Evolutionary conservation across 1,140 invertebrate species (phyloP).

Genomic region (Saxidomus purpurata): DNA sequence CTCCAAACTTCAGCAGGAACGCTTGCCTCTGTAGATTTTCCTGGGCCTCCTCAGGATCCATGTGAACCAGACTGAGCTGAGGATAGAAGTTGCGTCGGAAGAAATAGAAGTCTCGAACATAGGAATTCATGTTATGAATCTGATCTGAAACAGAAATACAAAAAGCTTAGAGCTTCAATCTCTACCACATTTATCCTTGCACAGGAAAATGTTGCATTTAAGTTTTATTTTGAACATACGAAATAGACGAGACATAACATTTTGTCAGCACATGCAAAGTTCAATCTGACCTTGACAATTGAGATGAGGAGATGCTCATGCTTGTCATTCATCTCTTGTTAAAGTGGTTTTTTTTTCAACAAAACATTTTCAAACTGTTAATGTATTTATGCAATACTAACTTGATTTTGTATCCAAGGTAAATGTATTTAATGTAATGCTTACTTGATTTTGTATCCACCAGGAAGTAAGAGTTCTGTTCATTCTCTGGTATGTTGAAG

Average conservation of each 20-base stretch:
- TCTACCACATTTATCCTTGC: background rate
- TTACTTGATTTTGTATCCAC: conserved; percentile 99
- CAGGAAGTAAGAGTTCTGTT: conserved; percentile 96
- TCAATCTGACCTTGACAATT: no score
- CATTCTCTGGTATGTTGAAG: conserved; percentile 97
- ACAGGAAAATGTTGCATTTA: no score
- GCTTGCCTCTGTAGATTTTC: conserved; percentile 95
- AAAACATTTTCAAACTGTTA: no score
- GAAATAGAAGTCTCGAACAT: conserved; percentile 99
- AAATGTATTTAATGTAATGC: conserved; percentile 79
- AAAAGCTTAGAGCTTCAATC: background rate
- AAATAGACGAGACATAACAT: no score
- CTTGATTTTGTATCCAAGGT: conserved; percentile 92
- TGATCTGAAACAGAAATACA: conserved; percentile 91
- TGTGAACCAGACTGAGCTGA: conserved; percentile 97
- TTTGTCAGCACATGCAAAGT: no score
- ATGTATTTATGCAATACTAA: no score
- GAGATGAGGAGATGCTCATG: no score
- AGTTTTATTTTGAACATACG: no score
- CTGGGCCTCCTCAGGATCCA: conserved; percentile 96
- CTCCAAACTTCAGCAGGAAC: conserved; percentile 97
- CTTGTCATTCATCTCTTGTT: no score
- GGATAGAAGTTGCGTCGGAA: conserved; percentile 99
- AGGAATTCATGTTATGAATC: conserved; percentile 97
- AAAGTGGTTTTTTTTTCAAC: no score